Evolutionary conservation across 1,140 invertebrate species (phyloP).

Genomic region (Lutraria rhynchaena): DNA sequence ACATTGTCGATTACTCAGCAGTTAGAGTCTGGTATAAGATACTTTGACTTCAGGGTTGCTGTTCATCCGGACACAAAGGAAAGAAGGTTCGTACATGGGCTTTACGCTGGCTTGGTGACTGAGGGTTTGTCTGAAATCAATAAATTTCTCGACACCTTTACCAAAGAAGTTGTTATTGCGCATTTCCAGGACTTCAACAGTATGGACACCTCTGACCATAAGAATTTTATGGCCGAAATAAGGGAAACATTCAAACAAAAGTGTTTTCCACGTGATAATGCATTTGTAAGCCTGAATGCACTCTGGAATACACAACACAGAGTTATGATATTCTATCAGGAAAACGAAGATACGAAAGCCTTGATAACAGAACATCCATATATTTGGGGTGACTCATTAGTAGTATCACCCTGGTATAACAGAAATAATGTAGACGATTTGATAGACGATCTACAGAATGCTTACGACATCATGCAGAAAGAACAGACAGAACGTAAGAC

Average conservation of each 20-base stretch:
- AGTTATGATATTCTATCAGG: slow-evolving; percentile 87
- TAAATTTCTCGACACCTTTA: slow-evolving; percentile 86
- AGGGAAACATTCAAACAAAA: too few species aligned
- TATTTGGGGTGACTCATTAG: slow-evolving; percentile 87
- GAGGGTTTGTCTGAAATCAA: slow-evolving; percentile 86
- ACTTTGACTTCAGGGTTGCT: slow-evolving; percentile 89
- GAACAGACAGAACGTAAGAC: too few species aligned
- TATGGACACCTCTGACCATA: slow-evolving; percentile 86
- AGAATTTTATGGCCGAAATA: slow-evolving; percentile 85
- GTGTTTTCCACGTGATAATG: too few species aligned
- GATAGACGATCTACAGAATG: too few species aligned
- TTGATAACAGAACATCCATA: too few species aligned
- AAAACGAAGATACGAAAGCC: slow-evolving; percentile 82
- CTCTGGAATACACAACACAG: slow-evolving; percentile 86
- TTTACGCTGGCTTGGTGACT: slow-evolving; percentile 88
- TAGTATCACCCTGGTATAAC: slow-evolving; percentile 92
- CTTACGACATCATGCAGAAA: too few species aligned
- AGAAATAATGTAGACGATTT: slow-evolving; percentile 86
- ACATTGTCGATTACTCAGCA: slow-evolving; percentile 86
- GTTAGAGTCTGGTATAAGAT: slow-evolving; percentile 89
- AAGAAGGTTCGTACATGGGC: slow-evolving; percentile 89
- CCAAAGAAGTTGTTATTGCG: slow-evolving; percentile 89
- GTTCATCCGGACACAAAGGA: slow-evolving; percentile 84
- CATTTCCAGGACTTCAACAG: slow-evolving; percentile 94
- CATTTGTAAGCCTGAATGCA: slow-evolving; percentile 87